Conservation (phyloP, 2,888 invertebrate genomes). For the Drosophila leonis region DNA sequence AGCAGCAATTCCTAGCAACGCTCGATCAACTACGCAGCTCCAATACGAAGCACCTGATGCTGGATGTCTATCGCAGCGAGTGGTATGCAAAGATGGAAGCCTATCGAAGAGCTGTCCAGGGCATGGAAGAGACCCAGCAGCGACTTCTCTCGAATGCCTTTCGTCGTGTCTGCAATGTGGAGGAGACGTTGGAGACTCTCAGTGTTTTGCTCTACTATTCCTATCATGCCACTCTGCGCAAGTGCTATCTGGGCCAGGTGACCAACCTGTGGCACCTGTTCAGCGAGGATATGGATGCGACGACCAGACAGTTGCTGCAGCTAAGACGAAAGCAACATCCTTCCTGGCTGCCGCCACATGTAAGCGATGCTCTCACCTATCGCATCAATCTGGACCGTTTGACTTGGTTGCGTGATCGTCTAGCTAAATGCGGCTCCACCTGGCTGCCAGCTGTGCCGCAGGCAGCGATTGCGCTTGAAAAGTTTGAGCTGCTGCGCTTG, state of each 20-base stretch:
- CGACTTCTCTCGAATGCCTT: conserved; percentile 93
- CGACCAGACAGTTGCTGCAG: conserved; percentile 89
- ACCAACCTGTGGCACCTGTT: conserved; percentile 91
- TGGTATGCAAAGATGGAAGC: conserved; percentile 87
- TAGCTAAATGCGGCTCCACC: conserved; percentile 88
- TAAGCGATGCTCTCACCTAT: conserved; percentile 87
- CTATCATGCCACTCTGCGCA: conserved; percentile 90
- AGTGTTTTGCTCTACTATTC: conserved; percentile 92
- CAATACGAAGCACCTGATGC: conserved; percentile 88
- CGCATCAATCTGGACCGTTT: conserved; percentile 89
- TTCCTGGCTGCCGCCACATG: conserved; percentile 89
- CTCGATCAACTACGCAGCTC: conserved; percentile 88
- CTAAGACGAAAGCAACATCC: conserved; percentile 88
- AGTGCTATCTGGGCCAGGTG: conserved; percentile 90
- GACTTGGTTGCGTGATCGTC: conserved; percentile 87
- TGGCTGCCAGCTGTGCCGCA: conserved; percentile 92
- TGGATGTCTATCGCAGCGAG: conserved; percentile 92
- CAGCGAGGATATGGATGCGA: conserved; percentile 90
- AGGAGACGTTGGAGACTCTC: conserved; percentile 92
- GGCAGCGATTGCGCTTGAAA: conserved; percentile 87
- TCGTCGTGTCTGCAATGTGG: conserved; percentile 91
- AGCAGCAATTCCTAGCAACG: conserved; percentile 90
- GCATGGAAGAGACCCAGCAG: conserved; percentile 91
- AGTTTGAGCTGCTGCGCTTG: conserved; percentile 85
- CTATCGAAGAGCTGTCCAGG: conserved; percentile 86